Conservation (phyloP, 2,113 vertebrate species). For the Vimba vimba region DNA sequence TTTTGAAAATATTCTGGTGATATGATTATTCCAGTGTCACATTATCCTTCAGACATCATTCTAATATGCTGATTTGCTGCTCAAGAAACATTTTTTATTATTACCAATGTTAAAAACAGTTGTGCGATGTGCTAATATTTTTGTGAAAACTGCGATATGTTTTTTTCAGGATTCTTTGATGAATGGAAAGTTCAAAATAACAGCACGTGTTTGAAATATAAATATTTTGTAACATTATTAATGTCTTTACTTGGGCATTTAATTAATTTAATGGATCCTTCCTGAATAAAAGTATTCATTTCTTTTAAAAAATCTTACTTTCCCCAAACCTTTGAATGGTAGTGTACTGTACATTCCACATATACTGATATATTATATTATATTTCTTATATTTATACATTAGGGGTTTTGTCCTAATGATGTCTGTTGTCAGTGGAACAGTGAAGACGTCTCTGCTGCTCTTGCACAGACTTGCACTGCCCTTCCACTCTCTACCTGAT, state of each 20-base stretch:
- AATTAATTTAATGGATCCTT: neutral
- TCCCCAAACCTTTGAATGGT: neutral
- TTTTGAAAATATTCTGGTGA: neutral
- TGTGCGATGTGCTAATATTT: neutral
- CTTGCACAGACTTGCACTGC: constrained; percentile 24
- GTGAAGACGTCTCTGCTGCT: constrained; percentile 12
- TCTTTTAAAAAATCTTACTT: neutral
- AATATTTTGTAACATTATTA: neutral
- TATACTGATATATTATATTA: neutral
- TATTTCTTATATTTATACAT: neutral
- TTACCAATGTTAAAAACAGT: neutral
- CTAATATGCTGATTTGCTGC: neutral
- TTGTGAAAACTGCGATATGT: neutral
- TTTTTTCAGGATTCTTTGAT: neutral
- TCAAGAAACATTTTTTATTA: neutral
- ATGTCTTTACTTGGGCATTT: neutral
- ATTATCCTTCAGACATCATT: neutral
- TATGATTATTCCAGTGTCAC: neutral
- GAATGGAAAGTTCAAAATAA: neutral
- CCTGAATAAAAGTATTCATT: neutral
- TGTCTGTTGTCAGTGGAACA: constrained; percentile 28
- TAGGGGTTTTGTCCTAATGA: constrained; percentile 19
- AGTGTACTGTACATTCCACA: neutral
- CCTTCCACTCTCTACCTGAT: constrained; percentile 42
- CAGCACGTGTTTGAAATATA: neutral